Conservation (phyloP, 1,140 invertebrate species). For the Meloidogyne chitwoodi region DNA sequence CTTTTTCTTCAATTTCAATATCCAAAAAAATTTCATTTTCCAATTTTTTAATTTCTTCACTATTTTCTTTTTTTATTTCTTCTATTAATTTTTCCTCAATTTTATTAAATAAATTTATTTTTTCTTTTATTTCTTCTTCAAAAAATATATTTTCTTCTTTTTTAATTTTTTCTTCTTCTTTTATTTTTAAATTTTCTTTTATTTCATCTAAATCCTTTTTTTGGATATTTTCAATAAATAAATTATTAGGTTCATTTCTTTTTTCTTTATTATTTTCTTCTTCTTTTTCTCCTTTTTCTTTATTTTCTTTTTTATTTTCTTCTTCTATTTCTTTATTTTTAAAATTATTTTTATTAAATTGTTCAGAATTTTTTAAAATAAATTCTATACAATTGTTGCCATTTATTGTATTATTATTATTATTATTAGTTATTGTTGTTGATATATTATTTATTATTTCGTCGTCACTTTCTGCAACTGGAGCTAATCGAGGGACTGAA, state of each 20-base stretch:
- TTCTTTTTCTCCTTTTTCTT: not conserved
- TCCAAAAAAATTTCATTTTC: not conserved
- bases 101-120: no score
- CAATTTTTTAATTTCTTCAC: not conserved
- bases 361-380: not conserved
- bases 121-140: not conserved
- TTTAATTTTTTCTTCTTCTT: not conserved
- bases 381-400: not conserved
- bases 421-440: not conserved
- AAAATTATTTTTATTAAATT: not conserved
- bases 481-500: slow-evolving; percentile 9
- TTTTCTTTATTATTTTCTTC: not conserved
- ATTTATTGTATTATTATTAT: not conserved
- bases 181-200: not conserved
- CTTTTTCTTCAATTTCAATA: not conserved
- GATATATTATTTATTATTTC: not conserved
- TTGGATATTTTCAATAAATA: not conserved
- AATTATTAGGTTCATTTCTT: not conserved
- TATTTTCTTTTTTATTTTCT: not conserved
- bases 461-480: slow-evolving; percentile 16
- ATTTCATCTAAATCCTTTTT: not conserved
- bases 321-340: not conserved
- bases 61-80: no score
- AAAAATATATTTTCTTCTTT: no score
- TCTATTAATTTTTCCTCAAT: not conserved